phyloP scores from a whole-genome alignment of 2,797 vertebrate species.

The Saguinus oedipus region DNA sequence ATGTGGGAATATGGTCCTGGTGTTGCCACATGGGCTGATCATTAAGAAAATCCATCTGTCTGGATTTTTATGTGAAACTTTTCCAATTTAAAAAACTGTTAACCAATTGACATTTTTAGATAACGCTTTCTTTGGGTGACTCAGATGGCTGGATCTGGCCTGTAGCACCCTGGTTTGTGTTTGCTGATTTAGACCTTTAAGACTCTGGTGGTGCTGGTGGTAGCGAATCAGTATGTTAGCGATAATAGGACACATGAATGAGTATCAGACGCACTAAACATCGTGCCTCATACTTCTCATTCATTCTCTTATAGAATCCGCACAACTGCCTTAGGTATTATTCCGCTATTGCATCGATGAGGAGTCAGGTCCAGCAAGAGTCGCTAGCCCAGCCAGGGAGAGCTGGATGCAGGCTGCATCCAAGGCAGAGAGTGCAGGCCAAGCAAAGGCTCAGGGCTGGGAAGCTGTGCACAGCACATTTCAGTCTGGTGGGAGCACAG shows the following conservation, averaged over 20 bases:
- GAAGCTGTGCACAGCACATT: not conserved
- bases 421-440: too few species aligned
- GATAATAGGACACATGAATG: not conserved
- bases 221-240: not conserved
- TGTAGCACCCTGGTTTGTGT: not conserved
- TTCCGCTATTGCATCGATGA: fast-evolving
- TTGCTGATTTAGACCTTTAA: not conserved
- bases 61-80: not conserved
- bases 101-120: not conserved
- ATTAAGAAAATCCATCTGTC: not conserved
- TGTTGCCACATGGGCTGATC: not conserved
- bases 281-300: fast-evolving
- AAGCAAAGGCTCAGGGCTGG: not conserved
- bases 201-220: not conserved
- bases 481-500: not conserved
- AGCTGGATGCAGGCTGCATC: not conserved
- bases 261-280: fast-evolving
- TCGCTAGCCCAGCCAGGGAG: not conserved
- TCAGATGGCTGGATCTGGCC: not conserved
- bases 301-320: not conserved
- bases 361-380: not conserved
- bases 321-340: too few species aligned
- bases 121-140: not conserved
- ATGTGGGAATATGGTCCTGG: not conserved
- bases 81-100: not conserved